Conservation (phyloP, 30 jellyfish, hydroid and myxozoan species). For the Cassiopea andromeda region DNA sequence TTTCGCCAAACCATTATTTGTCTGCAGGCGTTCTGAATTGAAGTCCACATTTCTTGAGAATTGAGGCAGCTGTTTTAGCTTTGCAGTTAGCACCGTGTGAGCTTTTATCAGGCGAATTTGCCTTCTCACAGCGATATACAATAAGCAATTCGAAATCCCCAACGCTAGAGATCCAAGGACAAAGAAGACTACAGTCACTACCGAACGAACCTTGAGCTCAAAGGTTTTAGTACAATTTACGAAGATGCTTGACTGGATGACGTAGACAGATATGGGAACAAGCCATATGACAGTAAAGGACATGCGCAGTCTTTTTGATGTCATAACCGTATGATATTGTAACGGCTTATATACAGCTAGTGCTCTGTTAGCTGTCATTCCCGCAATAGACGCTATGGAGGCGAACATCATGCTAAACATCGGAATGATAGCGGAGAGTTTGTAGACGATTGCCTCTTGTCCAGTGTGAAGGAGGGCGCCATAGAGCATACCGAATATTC, state of each 20-base stretch:
- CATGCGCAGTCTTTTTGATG: not conserved
- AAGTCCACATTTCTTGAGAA: not conserved
- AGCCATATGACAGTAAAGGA: conserved; percentile 26
- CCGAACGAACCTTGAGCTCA: conserved; percentile 45
- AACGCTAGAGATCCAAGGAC: conserved; percentile 23
- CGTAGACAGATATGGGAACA: conserved; percentile 19
- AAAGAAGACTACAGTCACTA: conserved; percentile 28
- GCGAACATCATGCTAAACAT: conserved; percentile 59
- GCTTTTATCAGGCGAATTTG: conserved; percentile 40
- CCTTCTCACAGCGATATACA: conserved; percentile 34
- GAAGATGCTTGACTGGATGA: conserved; percentile 12
- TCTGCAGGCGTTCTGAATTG: not conserved
- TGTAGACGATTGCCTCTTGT: conserved; percentile 7
- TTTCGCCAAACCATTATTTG: not conserved
- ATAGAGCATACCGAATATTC: conserved; percentile 13
- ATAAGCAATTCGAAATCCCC: conserved; percentile 12
- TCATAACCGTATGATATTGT: conserved; percentile 26
- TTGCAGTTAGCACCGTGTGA: conserved; percentile 9
- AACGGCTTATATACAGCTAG: conserved; percentile 33
- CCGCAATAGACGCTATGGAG: conserved; percentile 34
- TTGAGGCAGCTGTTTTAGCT: not conserved
- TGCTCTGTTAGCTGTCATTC: conserved; percentile 25
- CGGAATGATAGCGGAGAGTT: conserved; percentile 37
- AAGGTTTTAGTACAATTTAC: not conserved
- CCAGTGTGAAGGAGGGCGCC: conserved; percentile 29